Base-by-base conservation (phyloP, 2,113 vertebrate species). In the Psettodes erumei region DNA sequence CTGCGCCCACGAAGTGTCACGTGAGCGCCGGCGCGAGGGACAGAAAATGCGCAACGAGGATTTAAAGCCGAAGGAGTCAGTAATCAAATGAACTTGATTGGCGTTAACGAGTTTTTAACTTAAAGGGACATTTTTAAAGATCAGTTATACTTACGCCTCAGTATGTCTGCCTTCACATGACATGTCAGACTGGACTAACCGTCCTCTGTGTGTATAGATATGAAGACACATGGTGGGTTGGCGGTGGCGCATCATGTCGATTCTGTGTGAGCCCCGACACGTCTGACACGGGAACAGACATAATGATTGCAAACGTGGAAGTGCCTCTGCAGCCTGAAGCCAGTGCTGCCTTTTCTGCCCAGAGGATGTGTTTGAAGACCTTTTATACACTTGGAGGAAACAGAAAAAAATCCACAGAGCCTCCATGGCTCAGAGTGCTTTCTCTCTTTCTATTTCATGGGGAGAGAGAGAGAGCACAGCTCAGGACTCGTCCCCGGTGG, bases 321-420 rank as follows among this genome's bases (percentile, higher is more conserved):
- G 74, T 67, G 77, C 81, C 58, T 40, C 47, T 35, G 61, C 48
- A 72, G 78, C 78, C 82, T 74, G 71, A 42, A 79, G 43, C 33
- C 27, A 76, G 7, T 30, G 21, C 6, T 78, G 30, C 19, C 23
- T 55, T 25, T 63, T 58, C 75, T 59, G 63, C 47, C 47, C 32
- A 6, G 40, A 71, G 69, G 51, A 80, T 59, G 63, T 40, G 3
- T 67, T 75, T 81, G 45, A 82, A 75, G 79, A 59, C 16, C 11
- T 55, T 48, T 48, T 71, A 66, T 42, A 65, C 68, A 37, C 40
- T 62, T 42, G 35, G 30, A 82, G 15, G 18, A 50, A 37, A 43
- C 12, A 33, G 18, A 37, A 54, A 30, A 47, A 42, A 64, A 51
- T 8, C 23, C 43, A 60, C 30, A 1, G 33, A 51, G 47, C n/a